Conservation (phyloP, 2,113 vertebrate genomes). For the Microtus montanus region DNA sequence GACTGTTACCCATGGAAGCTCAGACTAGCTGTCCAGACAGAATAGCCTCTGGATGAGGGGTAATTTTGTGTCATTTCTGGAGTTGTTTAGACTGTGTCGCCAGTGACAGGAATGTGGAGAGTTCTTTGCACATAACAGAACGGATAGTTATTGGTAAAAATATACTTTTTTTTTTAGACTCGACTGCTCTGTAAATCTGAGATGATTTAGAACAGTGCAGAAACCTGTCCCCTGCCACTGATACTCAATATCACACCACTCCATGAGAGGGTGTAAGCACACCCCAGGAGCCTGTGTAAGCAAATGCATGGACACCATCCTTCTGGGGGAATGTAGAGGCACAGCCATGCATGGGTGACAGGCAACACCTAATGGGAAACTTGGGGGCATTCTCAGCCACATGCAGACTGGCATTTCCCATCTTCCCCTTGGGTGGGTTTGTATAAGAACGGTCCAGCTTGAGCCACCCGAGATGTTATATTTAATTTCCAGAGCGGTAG, state of each 20-base stretch:
- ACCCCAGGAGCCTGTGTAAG: background rate
- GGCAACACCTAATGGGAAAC: background rate
- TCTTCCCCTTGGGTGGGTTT: background rate
- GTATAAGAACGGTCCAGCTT: background rate
- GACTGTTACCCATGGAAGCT: background rate
- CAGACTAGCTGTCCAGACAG: background rate
- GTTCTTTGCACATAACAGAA: background rate
- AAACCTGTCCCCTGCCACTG: background rate
- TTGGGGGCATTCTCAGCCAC: background rate
- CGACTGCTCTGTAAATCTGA: background rate
- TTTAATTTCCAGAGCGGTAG: constrained; percentile 58
- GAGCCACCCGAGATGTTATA: constrained; percentile 25
- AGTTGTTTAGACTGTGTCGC: background rate
- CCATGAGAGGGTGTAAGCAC: background rate
- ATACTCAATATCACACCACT: background rate
- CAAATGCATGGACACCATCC: background rate
- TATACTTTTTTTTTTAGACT: background rate
- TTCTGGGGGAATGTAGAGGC: background rate
- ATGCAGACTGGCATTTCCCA: background rate
- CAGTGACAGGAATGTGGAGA: background rate
- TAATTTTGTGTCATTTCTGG: background rate
- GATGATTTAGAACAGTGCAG: background rate
- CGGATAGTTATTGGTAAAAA: background rate
- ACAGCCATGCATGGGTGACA: background rate
- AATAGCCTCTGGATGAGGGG: background rate